A percentile compares a stretch with the other conserved stretches of the same genome.
Conservation (phyloP, 2,888 invertebrate species). For the Acrobasis consociella region DNA sequence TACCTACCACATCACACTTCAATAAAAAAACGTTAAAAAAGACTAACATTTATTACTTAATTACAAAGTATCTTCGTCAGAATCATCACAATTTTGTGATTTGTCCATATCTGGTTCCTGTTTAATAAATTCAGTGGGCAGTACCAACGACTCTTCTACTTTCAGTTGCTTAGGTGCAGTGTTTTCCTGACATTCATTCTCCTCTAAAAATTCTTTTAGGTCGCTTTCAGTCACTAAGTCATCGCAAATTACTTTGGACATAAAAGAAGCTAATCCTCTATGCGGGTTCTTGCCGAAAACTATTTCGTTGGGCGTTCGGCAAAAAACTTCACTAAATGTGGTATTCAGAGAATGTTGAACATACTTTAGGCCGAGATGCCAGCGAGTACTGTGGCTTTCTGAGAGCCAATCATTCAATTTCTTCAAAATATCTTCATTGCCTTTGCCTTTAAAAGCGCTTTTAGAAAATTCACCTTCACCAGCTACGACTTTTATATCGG, state of each 20-base stretch:
- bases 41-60: background rate
- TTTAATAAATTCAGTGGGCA: conserved; percentile 51
- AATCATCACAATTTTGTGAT: background rate
- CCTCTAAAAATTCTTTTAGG: conserved; percentile 41
- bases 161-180: conserved; percentile 39
- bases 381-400: conserved; percentile 46
- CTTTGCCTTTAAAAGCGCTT: conserved; percentile 42
- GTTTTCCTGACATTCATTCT: conserved; percentile 10
- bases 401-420: conserved; percentile 51
- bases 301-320: conserved; percentile 52
- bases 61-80: conserved; percentile 1
- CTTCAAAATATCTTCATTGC: conserved; percentile 54
- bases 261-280: conserved; percentile 44
- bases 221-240: conserved; percentile 48
- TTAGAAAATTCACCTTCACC: conserved; percentile 39
- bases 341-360: conserved; percentile 55
- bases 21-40: background rate
- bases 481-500: conserved; percentile 49
- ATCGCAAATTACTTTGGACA: conserved; percentile 42
- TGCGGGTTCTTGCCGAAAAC: conserved; percentile 50
- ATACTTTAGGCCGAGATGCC: conserved; percentile 57
- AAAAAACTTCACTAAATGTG: conserved; percentile 46
- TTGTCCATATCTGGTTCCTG: conserved; percentile 38
- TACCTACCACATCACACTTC: no score
- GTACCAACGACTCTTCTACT: conserved; percentile 49